These are phyloP conservation scores for Scaptodrosophila lebanonensis DNA, from an alignment of 1,140 invertebrate genomes.

Conservation along the genomic window DNA sequence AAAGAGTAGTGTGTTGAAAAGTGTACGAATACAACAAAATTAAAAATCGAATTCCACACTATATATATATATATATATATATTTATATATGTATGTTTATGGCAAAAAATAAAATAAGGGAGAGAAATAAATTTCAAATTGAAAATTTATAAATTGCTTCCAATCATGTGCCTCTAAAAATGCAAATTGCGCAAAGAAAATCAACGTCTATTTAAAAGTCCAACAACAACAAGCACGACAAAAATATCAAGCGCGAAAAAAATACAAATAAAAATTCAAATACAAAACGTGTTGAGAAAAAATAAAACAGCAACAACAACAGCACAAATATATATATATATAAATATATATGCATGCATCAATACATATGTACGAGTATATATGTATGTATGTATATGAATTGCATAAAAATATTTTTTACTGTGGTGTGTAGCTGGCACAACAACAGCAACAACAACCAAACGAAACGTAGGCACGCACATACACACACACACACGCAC, in stretches of 20 bases:
- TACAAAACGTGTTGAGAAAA: conserved; percentile 70
- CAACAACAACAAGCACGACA: conserved; percentile 47
- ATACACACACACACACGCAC: conserved; percentile 15
- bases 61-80: conserved; percentile 1
- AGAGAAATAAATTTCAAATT: conserved; percentile 41
- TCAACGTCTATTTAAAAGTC: conserved; percentile 70
- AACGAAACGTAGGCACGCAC: too few relatives aligned
- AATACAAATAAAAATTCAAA: conserved; percentile 48
- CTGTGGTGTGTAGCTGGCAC: conserved; percentile 42
- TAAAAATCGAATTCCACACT: too few relatives aligned
- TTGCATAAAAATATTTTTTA: conserved; percentile 75
- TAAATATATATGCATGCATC: conserved; percentile 41
- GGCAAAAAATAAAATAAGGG: conserved; percentile 8
- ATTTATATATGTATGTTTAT: conserved; percentile 29
- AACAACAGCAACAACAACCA: too few relatives aligned
- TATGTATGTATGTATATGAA: conserved; percentile 26
- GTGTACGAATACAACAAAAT: conserved; percentile 3
- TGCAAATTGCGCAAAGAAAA: conserved; percentile 73
- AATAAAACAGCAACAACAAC: conserved; percentile 21
- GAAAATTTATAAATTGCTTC: conserved; percentile 59
- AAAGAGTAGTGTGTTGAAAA: conserved; percentile 17
- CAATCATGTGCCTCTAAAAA: conserved; percentile 74
- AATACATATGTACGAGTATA: too few relatives aligned
- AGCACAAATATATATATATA: conserved; percentile 49
- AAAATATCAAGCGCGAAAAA: conserved; percentile 42